Conservation (phyloP, 2,113 vertebrate species). For the Murina feae region DNA sequence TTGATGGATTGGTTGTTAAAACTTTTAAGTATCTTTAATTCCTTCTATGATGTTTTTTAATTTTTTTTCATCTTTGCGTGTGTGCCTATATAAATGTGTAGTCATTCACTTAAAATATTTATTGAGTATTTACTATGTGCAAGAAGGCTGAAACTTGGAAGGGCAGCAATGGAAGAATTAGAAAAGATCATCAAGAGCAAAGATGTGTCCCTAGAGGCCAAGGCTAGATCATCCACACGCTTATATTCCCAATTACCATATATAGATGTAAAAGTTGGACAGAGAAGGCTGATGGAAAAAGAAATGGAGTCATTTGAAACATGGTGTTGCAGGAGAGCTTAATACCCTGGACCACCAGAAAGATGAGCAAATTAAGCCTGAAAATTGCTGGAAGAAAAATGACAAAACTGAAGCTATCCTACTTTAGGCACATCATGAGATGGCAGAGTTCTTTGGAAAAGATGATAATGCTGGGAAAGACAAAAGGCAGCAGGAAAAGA, state of each 20-base stretch:
- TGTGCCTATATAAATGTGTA: neutral
- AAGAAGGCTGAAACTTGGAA: neutral
- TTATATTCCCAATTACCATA: neutral
- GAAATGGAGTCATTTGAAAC: neutral
- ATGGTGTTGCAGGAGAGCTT: neutral
- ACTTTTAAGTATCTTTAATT: neutral
- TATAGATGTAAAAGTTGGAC: neutral
- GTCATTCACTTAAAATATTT: slow-evolving; percentile 9
- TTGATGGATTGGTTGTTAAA: neutral
- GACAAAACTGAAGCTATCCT: neutral
- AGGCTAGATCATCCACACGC: neutral
- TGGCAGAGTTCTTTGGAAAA: neutral
- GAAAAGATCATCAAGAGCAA: neutral
- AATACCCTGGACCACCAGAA: neutral
- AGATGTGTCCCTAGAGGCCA: neutral
- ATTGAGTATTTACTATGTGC: neutral
- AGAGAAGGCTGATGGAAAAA: neutral
- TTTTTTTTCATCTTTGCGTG: neutral
- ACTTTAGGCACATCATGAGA: neutral
- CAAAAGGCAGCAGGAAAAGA: neutral
- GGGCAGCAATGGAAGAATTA: neutral
- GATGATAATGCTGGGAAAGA: neutral
- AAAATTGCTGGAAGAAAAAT: neutral
- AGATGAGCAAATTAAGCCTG: neutral
- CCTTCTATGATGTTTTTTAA: neutral